phyloP scores from a whole-genome alignment of 2,797 vertebrate genomes.

The Momotus momota region DNA sequence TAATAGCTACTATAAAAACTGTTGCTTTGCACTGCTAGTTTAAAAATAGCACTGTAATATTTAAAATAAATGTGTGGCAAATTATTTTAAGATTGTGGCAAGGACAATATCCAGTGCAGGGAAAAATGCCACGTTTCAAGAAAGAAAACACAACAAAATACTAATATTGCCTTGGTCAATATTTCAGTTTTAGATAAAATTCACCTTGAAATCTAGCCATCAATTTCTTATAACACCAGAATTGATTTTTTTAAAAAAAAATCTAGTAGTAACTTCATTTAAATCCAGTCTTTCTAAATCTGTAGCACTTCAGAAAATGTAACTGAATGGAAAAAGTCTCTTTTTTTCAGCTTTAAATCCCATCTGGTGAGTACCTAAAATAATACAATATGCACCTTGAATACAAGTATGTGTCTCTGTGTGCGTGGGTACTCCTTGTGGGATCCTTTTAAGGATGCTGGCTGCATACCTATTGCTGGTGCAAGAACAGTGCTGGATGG shows the following conservation, averaged over 20 bases:
- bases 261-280: slow-evolving; percentile 30
- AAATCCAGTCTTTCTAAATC: slow-evolving; percentile 46
- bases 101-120: neutral
- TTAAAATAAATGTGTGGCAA: neutral
- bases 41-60: neutral
- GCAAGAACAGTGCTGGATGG: neutral
- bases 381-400: neutral
- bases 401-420: neutral
- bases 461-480: neutral
- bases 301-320: neutral
- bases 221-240: slow-evolving; percentile 40
- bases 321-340: neutral
- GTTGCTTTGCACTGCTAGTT: neutral
- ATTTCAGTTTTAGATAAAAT: slow-evolving; percentile 60
- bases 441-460: neutral
- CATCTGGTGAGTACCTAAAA: neutral
- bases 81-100: neutral
- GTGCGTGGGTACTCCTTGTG: neutral
- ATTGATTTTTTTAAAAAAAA: slow-evolving; percentile 16
- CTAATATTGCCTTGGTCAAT: slow-evolving; percentile 17
- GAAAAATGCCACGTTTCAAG: neutral
- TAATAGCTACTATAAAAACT: slow-evolving; percentile 9
- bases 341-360: neutral
- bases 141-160: slow-evolving; percentile 21
- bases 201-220: slow-evolving; percentile 63